Conservation (phyloP, 2,113 vertebrate genomes). For the Prietella phreatophila region DNA sequence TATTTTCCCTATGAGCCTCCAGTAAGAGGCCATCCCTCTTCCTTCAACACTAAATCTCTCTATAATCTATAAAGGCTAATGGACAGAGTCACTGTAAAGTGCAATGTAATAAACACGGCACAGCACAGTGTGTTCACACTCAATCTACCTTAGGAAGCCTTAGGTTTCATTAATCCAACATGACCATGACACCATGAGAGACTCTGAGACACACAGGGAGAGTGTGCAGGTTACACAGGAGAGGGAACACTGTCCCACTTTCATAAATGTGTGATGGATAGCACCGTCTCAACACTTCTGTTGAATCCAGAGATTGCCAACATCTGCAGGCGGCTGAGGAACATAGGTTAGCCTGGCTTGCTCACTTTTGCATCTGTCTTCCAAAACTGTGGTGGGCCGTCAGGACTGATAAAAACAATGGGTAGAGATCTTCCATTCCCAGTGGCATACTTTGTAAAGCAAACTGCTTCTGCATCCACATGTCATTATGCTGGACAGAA, state of each 20-base stretch:
- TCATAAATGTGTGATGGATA: constrained; percentile 54
- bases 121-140: constrained; percentile 30
- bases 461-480: constrained; percentile 56
- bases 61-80: constrained; percentile 1
- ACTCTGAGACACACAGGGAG: constrained; percentile 26
- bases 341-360: constrained; percentile 37
- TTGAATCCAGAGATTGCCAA: constrained; percentile 55
- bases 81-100: background rate
- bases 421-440: constrained; percentile 57
- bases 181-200: constrained; percentile 27
- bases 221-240: background rate
- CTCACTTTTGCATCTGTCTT: constrained; percentile 44
- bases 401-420: constrained; percentile 64
- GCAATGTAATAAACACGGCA: constrained; percentile 30
- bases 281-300: constrained; percentile 46
- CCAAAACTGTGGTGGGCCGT: constrained; percentile 50
- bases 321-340: constrained; percentile 44
- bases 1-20: background rate
- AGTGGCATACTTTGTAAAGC: constrained; percentile 66
- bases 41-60: constrained; percentile 3
- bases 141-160: constrained; percentile 24
- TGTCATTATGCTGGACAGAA: constrained; percentile 47
- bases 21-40: background rate
- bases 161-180: constrained; percentile 41
- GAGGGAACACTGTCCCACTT: constrained; percentile 50